Evolutionary conservation across 2,888 invertebrate species (phyloP), one percentile per base, ranked within the genome.

Genomic region (Ernsta delagoae): DNA sequence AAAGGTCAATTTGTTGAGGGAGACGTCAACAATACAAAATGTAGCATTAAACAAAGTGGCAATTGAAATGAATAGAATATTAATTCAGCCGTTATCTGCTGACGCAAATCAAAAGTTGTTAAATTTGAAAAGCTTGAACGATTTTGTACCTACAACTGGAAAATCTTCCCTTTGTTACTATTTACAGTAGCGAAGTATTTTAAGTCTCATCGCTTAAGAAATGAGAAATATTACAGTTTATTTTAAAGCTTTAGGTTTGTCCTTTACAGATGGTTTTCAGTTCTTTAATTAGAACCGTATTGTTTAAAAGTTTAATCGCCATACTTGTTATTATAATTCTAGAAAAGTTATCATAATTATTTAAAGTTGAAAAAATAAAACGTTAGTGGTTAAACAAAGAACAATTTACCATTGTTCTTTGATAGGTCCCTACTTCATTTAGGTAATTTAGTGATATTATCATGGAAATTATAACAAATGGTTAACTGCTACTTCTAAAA

Each of bases 141-240:
- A 24, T 50, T 12, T 50, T 24, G 50, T 50, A 50, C 9, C 50
- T 16, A 50, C 16, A 16, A 11, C 50, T 50, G 50, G 50, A 50
- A 16, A 50, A 50, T 50, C 24, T 50, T 1, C 8, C 50, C 9
- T 24, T 50, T 50, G 50, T 50, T 24, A 5, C 16, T 50, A 50
- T 50, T 50, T 50, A 50, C 8, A 50, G 24, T 50, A 16, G 24
- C 24, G 50, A 24, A 50, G 16, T 50, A 50, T 50, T 50, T 50
- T 50, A 50, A 50, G 50, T 53, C 24, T n/a, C 9, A 53, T 24
- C 24, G 53, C 24, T 53, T 53, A 24, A 24, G 53, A 53, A 53
- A 53, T 53, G 53, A 53, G 53, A 53, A 53, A 53, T 53, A 53
- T 53, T 4, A 24, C 24, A 53, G n/a, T 53, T 50, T 50, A 16